phyloP scores from a whole-genome alignment of 2,888 invertebrate genomes.

The Salticus scenicus region DNA sequence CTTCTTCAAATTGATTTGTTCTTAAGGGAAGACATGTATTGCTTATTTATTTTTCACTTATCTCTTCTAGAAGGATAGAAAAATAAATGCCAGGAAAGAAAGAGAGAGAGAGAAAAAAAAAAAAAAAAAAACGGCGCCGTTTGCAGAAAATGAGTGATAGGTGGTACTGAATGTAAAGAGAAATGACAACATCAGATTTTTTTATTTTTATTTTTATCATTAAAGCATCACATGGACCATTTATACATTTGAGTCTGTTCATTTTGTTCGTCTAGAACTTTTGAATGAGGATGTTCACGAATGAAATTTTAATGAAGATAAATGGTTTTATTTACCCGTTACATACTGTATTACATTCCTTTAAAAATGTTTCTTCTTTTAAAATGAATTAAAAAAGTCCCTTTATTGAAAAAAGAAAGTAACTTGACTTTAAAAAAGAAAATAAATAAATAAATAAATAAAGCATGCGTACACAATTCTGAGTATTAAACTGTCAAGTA shows the following conservation, averaged over 20 bases:
- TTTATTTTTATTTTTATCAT: conserved; percentile 37
- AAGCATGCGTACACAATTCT: no score
- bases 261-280: not conserved
- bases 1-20: conserved; percentile 67
- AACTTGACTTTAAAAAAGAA: no score
- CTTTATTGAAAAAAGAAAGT: no score
- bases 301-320: conserved; percentile 1
- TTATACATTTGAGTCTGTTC: conserved; percentile 13
- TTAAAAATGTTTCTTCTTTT: no score
- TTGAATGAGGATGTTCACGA: not conserved
- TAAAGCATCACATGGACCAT: conserved; percentile 31
- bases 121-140: conserved; percentile 28
- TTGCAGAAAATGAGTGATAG: conserved; percentile 52
- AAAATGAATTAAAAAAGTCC: no score
- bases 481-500: no score
- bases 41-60: conserved; percentile 52
- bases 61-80: conserved; percentile 33
- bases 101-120: no score
- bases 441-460: no score
- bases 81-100: conserved; percentile 27
- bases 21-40: conserved; percentile 39
- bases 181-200: conserved; percentile 35
- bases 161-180: conserved; percentile 43
- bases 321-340: not conserved
- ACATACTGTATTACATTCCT: no score